A percentile compares a stretch with the other conserved stretches of the same genome.
Evolutionary conservation across 2,888 invertebrate species (phyloP).

Genomic region (Cantharis rustica): DNA sequence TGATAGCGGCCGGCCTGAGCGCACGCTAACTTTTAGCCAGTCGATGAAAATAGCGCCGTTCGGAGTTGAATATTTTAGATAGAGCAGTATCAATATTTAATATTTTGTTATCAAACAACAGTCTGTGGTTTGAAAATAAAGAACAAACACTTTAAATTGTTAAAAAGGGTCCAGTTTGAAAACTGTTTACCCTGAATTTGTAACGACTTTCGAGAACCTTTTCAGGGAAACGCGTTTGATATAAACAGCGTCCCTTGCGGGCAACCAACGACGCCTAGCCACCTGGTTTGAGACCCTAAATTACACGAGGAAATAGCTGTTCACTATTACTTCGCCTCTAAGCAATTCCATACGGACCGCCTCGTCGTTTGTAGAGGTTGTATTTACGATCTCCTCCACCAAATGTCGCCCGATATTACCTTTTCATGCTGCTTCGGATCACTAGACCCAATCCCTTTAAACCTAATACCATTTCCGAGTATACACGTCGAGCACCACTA

Average conservation of each 20-base stretch:
- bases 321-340: constrained; percentile 47
- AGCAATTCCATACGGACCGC: constrained; percentile 47
- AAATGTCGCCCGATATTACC: constrained; percentile 46
- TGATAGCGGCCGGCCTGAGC: neutral
- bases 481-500: constrained; percentile 18
- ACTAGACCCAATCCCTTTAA: constrained; percentile 22
- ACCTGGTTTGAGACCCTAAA: constrained; percentile 45
- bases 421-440: constrained; percentile 29
- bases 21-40: neutral
- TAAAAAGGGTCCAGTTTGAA: constrained; percentile 32
- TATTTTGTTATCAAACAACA: neutral
- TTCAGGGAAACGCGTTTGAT: constrained; percentile 48
- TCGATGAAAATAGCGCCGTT: neutral
- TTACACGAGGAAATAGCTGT: constrained; percentile 51
- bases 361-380: constrained; percentile 44
- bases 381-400: constrained; percentile 49
- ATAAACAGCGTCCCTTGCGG: constrained; percentile 47
- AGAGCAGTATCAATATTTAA: neutral
- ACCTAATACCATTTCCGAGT: constrained; percentile 27
- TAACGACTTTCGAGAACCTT: constrained; percentile 45
- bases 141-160: constrained; percentile 21
- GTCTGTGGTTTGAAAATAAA: neutral
- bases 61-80: neutral
- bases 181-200: constrained; percentile 44
- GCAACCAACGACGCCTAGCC: constrained; percentile 40